Evolutionary conservation across 64 coral and sea anemone species (phyloP).

Genomic region (Dendronephthya gigantea): DNA sequence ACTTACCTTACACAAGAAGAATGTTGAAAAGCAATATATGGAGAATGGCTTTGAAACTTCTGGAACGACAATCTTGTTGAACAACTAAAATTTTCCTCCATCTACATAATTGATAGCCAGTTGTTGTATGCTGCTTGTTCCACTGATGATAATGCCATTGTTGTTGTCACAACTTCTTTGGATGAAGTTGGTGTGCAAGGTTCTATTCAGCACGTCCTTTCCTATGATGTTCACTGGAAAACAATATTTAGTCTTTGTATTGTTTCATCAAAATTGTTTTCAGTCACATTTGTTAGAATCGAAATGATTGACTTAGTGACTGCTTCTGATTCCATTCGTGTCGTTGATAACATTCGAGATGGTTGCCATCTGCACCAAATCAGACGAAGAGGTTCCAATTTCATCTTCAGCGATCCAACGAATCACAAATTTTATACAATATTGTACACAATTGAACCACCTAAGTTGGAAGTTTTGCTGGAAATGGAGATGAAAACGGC

Average conservation of each 20-base stretch:
- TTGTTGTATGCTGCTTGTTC: slow-evolving; percentile 48
- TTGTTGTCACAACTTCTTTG: slow-evolving; percentile 42
- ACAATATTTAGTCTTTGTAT: slow-evolving; percentile 29
- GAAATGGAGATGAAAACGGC: slow-evolving; percentile 39
- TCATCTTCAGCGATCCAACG: slow-evolving; percentile 49
- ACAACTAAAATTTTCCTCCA: slow-evolving; percentile 40
- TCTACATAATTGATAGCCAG: slow-evolving; percentile 45
- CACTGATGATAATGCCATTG: slow-evolving; percentile 38
- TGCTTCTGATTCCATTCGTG: not conserved
- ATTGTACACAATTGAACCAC: slow-evolving; percentile 24
- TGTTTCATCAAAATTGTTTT: slow-evolving; percentile 29
- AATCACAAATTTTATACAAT: slow-evolving; percentile 39
- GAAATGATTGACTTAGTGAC: slow-evolving; percentile 37
- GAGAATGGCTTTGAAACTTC: slow-evolving; percentile 20
- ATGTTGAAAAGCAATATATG: not conserved
- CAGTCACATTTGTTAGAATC: slow-evolving; percentile 20
- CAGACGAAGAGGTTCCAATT: slow-evolving; percentile 5
- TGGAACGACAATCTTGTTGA: slow-evolving; percentile 23
- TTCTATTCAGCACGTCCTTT: not conserved
- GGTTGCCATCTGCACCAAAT: not conserved
- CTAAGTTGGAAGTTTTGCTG: slow-evolving; percentile 41
- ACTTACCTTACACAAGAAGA: slow-evolving; percentile 30
- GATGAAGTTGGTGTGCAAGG: slow-evolving; percentile 23
- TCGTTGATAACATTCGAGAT: not conserved
- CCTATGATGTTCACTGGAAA: not conserved